These are phyloP conservation scores for Allygus modestus DNA, from an alignment of 2,888 invertebrate species.

Conservation along the genomic window DNA sequence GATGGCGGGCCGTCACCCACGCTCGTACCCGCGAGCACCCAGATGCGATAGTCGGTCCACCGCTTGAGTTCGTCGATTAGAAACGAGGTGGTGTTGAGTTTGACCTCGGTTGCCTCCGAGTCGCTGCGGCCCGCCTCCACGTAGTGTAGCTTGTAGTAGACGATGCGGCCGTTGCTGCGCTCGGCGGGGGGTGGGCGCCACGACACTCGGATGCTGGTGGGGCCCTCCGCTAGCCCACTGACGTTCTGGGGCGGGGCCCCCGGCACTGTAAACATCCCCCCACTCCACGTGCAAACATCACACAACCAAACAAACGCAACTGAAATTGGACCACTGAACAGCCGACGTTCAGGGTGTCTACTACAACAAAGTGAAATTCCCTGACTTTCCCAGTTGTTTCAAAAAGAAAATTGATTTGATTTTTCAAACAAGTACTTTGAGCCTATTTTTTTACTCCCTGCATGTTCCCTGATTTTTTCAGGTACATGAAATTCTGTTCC, in stretches of 20 bases:
- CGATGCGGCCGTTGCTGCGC: slow-evolving; percentile 94
- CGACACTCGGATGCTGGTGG: slow-evolving; percentile 91
- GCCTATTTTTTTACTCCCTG: too few species aligned
- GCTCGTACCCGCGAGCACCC: slow-evolving; percentile 97
- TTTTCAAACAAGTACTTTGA: too few species aligned
- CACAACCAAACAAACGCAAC: not conserved
- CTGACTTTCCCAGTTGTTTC: too few species aligned
- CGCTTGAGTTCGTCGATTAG: slow-evolving; percentile 93
- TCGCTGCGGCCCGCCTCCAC: slow-evolving; percentile 91
- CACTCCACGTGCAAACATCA: slow-evolving; percentile 17
- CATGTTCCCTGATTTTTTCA: too few species aligned
- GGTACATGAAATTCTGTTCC: too few species aligned
- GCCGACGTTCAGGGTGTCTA: not conserved
- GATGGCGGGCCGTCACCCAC: slow-evolving; percentile 98
- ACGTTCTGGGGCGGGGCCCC: slow-evolving; percentile 98
- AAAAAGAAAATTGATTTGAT: too few species aligned
- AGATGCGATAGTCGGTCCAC: slow-evolving; percentile 98
- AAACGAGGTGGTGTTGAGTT: slow-evolving; percentile 85
- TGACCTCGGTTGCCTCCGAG: slow-evolving; percentile 89
- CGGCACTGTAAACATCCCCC: slow-evolving; percentile 83
- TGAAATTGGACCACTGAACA: not conserved
- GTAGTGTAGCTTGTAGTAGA: slow-evolving; percentile 96
- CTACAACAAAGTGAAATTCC: too few species aligned
- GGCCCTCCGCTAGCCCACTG: slow-evolving; percentile 90
- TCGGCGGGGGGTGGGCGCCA: slow-evolving; percentile 97